Conservation (phyloP, 2,113 vertebrate species). For the Brienomyrus brachyistius region DNA sequence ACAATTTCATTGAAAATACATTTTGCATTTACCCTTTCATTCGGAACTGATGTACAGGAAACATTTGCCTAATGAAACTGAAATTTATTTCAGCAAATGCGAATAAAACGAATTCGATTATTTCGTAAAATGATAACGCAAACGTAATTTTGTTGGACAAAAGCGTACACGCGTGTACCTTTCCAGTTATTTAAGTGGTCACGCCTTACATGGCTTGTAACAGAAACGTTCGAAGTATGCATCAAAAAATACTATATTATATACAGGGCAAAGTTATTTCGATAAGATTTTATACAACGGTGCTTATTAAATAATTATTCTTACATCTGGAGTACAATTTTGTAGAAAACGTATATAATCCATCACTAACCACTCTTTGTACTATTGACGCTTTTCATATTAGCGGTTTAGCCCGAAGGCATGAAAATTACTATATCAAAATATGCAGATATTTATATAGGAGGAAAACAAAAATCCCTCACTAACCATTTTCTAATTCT, state of each 20-base stretch:
- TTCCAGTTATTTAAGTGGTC: not conserved
- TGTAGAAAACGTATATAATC: not conserved
- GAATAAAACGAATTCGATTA: not conserved
- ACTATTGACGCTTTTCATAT: not conserved
- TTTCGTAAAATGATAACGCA: not conserved
- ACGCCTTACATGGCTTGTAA: not conserved
- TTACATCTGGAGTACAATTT: not conserved
- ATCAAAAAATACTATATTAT: not conserved
- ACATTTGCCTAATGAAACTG: not conserved
- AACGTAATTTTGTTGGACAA: not conserved
- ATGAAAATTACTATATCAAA: conserved; percentile 1
- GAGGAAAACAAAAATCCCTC: not conserved
- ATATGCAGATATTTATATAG: not conserved
- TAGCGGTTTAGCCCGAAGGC: conserved; percentile 14
- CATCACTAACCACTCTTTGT: not conserved
- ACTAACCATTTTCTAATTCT: not conserved
- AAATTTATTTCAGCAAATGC: not conserved
- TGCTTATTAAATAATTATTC: not conserved
- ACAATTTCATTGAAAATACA: not conserved
- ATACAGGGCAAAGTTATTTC: not conserved
- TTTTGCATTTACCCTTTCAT: not conserved
- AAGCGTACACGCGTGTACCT: not conserved
- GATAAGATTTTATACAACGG: not conserved
- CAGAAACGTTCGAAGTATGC: not conserved
- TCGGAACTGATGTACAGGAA: not conserved